Evolutionary conservation across 2,888 invertebrate species (phyloP).

Genomic region (Molanna angustata): DNA sequence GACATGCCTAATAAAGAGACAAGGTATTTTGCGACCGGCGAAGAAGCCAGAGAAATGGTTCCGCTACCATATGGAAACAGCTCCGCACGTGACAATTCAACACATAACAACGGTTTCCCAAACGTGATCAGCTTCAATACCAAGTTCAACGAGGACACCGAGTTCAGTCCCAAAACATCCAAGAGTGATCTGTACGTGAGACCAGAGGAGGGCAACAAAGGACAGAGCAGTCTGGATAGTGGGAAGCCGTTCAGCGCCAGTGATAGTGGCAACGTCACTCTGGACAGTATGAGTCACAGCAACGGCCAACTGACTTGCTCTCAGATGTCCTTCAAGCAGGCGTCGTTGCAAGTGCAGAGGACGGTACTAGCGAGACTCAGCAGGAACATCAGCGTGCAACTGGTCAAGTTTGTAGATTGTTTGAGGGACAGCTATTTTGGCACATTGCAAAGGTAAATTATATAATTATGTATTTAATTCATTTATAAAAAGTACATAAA

Average conservation of each 20-base stretch:
- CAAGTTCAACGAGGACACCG: too few relatives aligned
- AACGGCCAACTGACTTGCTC: too few relatives aligned
- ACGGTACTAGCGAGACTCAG: slow-evolving; percentile 72
- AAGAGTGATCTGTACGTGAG: too few relatives aligned
- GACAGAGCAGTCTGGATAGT: too few relatives aligned
- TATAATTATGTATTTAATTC: too few relatives aligned
- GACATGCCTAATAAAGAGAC: slow-evolving; percentile 1
- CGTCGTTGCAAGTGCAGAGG: slow-evolving; percentile 73
- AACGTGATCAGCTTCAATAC: too few relatives aligned
- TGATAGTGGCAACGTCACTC: neutral
- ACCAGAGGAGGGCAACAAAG: too few relatives aligned
- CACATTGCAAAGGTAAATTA: slow-evolving; percentile 71
- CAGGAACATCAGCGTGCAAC: slow-evolving; percentile 71
- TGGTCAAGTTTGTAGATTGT: slow-evolving; percentile 78
- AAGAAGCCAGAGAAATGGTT: neutral
- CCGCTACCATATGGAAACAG: too few relatives aligned
- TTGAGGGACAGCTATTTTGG: slow-evolving; percentile 81
- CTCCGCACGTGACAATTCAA: neutral
- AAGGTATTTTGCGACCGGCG: neutral
- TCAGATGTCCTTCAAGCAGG: slow-evolving; percentile 51
- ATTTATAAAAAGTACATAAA: too few relatives aligned
- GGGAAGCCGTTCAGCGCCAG: too few relatives aligned
- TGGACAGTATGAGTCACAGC: neutral
- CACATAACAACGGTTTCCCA: neutral
- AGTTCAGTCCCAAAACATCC: too few relatives aligned